phyloP scores from a whole-genome alignment of 2,797 vertebrate species.

The Scolopax rusticola region DNA sequence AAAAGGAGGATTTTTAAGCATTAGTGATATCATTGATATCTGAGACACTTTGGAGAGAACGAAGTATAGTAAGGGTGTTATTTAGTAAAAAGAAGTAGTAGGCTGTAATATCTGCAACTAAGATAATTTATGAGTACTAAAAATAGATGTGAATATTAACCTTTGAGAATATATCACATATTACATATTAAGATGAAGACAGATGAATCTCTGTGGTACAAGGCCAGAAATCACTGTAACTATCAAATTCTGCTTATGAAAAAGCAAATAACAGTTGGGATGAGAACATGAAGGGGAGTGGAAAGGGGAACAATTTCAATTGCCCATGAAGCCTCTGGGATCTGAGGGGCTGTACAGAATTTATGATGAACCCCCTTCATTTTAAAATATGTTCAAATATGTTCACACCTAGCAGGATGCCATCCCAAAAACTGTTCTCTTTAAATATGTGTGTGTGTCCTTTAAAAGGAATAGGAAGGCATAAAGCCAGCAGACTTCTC shows the following conservation, averaged over 20 bases:
- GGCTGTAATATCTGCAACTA: background rate
- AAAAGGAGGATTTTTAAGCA: background rate
- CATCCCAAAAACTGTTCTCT: background rate
- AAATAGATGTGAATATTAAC: slow-evolving; percentile 18
- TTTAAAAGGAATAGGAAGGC: background rate
- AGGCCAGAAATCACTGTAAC: background rate
- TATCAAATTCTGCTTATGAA: background rate
- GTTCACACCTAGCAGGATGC: background rate
- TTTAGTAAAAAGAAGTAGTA: background rate
- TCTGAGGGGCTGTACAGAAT: background rate
- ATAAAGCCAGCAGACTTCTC: background rate
- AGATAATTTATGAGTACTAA: slow-evolving; percentile 7
- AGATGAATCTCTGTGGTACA: background rate
- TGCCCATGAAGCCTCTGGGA: background rate
- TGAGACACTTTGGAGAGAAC: background rate
- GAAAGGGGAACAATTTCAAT: background rate
- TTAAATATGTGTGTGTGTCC: background rate
- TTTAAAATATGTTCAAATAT: background rate
- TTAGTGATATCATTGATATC: background rate
- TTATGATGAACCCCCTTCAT: background rate
- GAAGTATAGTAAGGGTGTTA: background rate
- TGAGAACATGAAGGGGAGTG: background rate
- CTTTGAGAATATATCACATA: background rate
- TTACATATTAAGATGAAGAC: background rate
- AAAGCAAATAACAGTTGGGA: background rate